These are phyloP conservation scores for Chiridota heheva DNA, from an alignment of 35 echinoderm and acorn worm species.

Conservation along the genomic window DNA sequence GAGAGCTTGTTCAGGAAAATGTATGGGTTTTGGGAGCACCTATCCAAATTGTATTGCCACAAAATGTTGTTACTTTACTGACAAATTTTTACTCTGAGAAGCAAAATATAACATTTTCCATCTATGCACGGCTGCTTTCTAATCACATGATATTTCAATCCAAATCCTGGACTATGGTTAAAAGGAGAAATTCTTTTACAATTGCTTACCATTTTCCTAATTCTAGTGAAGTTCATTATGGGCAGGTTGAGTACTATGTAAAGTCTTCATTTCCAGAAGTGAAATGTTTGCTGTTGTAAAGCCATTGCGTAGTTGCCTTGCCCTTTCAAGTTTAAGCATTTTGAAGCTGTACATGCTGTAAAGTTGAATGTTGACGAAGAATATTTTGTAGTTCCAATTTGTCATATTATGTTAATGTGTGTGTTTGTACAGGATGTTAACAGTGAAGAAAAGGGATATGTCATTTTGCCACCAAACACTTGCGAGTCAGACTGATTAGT, in stretches of 20 bases:
- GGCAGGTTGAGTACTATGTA: constrained; percentile 1
- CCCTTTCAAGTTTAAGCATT: too few relatives aligned
- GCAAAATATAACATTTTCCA: too few relatives aligned
- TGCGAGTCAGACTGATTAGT: too few relatives aligned
- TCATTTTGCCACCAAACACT: too few relatives aligned
- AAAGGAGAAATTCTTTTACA: constrained; percentile 3
- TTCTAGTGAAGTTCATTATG: background rate
- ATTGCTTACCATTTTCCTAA: background rate
- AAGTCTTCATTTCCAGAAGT: background rate
- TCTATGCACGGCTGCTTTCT: background rate
- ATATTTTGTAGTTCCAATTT: too few relatives aligned
- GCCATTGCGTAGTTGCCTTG: too few relatives aligned
- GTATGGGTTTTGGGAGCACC: constrained; percentile 8
- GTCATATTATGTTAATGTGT: too few relatives aligned
- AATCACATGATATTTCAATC: background rate
- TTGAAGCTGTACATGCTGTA: too few relatives aligned
- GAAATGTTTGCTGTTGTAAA: constrained; percentile 3
- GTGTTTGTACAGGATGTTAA: too few relatives aligned
- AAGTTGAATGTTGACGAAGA: too few relatives aligned
- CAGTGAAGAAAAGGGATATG: too few relatives aligned
- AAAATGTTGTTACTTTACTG: background rate
- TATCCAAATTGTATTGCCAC: background rate
- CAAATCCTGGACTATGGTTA: constrained; percentile 15
- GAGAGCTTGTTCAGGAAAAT: background rate
- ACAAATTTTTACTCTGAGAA: constrained; percentile 5